phyloP scores from a whole-genome alignment of 2,888 invertebrate genomes.

The Amaurobius ferox region DNA sequence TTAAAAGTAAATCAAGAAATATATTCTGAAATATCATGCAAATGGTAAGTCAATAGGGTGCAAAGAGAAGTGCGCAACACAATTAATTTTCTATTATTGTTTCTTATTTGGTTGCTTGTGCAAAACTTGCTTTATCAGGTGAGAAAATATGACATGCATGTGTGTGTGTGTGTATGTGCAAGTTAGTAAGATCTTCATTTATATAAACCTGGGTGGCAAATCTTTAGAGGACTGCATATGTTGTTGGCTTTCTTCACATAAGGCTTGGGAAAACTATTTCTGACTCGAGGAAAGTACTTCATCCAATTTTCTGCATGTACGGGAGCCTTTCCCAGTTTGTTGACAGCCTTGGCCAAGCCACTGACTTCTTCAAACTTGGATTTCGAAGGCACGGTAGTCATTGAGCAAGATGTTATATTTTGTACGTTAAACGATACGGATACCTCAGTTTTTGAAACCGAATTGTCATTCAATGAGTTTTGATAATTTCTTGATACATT shows the following conservation, averaged over 20 bases:
- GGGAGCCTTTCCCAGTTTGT: background rate
- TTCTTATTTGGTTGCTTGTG: background rate
- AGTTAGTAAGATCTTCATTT: constrained; percentile 25
- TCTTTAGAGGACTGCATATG: background rate
- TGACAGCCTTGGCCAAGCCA: background rate
- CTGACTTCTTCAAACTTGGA: background rate
- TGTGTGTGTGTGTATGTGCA: constrained; percentile 28
- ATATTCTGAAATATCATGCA: no score
- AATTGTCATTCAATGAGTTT: background rate
- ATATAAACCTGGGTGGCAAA: constrained; percentile 31
- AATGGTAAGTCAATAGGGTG: background rate
- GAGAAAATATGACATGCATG: background rate
- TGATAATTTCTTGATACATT: background rate
- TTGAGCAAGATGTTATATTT: no score
- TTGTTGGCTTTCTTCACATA: constrained; percentile 15
- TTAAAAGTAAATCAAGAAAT: no score
- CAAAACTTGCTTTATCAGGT: background rate
- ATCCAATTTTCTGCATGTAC: background rate
- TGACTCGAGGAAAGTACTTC: background rate
- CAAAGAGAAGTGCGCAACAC: background rate
- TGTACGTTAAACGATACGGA: no score
- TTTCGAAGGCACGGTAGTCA: no score
- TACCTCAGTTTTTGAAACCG: background rate
- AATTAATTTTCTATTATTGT: no score
- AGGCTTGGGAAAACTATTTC: constrained; percentile 49